Evolutionary conservation across 2,797 vertebrate genomes (phyloP), one percentile per base, ranked within the genome.

Genomic region (Anguilla megastoma): DNA sequence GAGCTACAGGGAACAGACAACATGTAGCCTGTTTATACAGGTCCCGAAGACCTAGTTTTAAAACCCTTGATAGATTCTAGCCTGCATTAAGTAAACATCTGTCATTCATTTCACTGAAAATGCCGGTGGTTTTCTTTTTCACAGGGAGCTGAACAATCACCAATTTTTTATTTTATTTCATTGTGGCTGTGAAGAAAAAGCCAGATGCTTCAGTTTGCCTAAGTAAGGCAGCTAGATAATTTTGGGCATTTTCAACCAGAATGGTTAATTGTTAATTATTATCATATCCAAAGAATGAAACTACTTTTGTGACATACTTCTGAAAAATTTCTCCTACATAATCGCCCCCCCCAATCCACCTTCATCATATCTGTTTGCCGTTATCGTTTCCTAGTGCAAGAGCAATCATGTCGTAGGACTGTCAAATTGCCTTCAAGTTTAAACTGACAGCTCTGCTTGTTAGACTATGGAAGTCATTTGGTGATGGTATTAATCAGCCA

Each of bases 401-500:
- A 41, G 74, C 41, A 41, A 45, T 76, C 36, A 16, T 76, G 33
- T 76, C 36, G 45, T n/a, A 74, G 27, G 30, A 41, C 74, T 41
- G 74, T 45, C 74, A 41, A 41, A 76, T 41, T 33, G 74, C 27
- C 14, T 14, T 16, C 14, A 76, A 76, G 36, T 41, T 76, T 18
- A 76, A 76, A 76, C 74, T 76, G 74, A 76, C 74, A 76, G 33
- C 18, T 76, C 74, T 36, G 10, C 74, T 76, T 33, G 41, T 76
- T 76, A 89, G 90, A 89, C 89, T n/a, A 3, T 0, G 85, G 48
- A 83, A 88, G 85, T 86, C 69, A 69, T 90, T 90, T 85, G 86
- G 85, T 84, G 89, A 82, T 89, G 83, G 89, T 87, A 91, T 90
- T 92, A 91, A 92, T 90, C 90, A 91, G 87, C 76, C 89, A 89